Evolutionary conservation across 2,797 vertebrate species (phyloP).

Genomic region (Takifugu rubripes): DNA sequence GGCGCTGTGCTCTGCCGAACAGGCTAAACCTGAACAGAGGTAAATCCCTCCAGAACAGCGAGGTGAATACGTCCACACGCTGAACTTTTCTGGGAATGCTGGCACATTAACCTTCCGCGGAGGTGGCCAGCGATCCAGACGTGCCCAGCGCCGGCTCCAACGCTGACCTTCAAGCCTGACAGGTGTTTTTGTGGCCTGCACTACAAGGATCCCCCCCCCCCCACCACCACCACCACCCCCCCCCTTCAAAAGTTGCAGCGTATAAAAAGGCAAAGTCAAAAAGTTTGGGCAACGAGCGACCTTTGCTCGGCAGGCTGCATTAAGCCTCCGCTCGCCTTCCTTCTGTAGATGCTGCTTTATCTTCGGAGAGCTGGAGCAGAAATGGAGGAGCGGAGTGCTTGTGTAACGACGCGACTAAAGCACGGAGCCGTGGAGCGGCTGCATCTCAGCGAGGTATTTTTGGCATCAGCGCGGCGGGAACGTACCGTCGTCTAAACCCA

Average conservation of each 20-base stretch:
- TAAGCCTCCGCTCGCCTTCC: conserved; percentile 21
- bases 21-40: conserved; percentile 70
- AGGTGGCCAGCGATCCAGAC: conserved; percentile 41
- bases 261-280: conserved; percentile 29
- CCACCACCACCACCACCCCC: no score
- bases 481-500: conserved; percentile 91
- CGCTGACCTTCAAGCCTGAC: conserved; percentile 47
- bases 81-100: conserved; percentile 45
- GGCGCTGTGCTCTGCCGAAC: conserved; percentile 61
- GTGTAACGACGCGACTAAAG: conserved; percentile 38
- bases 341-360: conserved; percentile 38
- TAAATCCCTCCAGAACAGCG: conserved; percentile 51
- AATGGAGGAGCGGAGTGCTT: conserved; percentile 30
- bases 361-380: conserved; percentile 33
- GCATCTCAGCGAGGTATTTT: conserved; percentile 33
- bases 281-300: conserved; percentile 38
- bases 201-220: background rate
- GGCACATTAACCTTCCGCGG: conserved; percentile 61
- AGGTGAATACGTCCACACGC: conserved; percentile 60
- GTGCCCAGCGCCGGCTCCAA: conserved; percentile 31
- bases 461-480: conserved; percentile 31
- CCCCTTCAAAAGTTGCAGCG: background rate
- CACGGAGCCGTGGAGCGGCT: conserved; percentile 24
- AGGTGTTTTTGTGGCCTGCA: conserved; percentile 32
- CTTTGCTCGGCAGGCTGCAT: conserved; percentile 39